Evolutionary conservation across 2,113 vertebrate species (phyloP).

Genomic region (Dicaeum eximium): DNA sequence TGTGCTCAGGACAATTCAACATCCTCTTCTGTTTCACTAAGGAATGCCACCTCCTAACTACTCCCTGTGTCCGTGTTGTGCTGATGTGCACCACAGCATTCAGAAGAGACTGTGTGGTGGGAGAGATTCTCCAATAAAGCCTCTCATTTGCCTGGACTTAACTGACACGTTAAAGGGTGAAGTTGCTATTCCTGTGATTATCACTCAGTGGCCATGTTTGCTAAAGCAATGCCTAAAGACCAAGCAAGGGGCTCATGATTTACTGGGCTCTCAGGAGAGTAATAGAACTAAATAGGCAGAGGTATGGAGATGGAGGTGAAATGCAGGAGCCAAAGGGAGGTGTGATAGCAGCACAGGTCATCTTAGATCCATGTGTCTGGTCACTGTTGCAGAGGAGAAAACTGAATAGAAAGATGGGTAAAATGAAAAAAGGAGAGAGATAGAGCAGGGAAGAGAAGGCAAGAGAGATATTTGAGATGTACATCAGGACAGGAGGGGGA

Average conservation of each 20-base stretch:
- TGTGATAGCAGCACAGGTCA: background rate
- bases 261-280: background rate
- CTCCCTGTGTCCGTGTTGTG: background rate
- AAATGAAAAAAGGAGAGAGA: background rate
- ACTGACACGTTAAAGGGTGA: background rate
- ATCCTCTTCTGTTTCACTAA: background rate
- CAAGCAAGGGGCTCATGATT: background rate
- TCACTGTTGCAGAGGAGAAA: background rate
- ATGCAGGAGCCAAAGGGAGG: background rate
- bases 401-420: background rate
- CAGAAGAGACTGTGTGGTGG: background rate
- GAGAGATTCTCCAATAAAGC: background rate
- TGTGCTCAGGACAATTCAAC: background rate
- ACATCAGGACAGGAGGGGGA: background rate
- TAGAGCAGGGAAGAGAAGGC: background rate
- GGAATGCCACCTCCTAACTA: background rate
- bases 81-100: background rate
- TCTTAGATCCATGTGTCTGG: background rate
- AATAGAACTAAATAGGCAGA: background rate
- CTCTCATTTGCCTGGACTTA: background rate
- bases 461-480: background rate
- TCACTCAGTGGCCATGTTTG: background rate
- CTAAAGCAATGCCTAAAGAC: background rate
- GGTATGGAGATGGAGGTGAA: background rate
- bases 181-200: background rate